A percentile compares a stretch with the other conserved stretches of the same genome.
Conservation (phyloP, 2,797 vertebrate species). For the Octomys mimax region DNA sequence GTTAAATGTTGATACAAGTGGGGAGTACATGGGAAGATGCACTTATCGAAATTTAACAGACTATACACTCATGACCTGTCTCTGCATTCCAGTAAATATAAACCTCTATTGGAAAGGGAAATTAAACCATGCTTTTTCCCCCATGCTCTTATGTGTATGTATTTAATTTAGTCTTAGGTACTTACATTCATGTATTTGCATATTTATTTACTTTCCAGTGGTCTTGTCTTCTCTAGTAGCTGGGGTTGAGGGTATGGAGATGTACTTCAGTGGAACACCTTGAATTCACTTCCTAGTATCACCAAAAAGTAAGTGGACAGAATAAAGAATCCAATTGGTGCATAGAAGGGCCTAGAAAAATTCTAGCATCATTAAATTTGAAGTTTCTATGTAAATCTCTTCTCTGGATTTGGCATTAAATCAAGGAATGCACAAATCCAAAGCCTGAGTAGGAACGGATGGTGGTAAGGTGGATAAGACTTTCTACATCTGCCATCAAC, state of each 20-base stretch:
- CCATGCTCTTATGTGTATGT: neutral
- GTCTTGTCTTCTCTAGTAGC: neutral
- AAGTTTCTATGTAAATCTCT: neutral
- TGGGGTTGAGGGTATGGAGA: neutral
- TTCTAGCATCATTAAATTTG: neutral
- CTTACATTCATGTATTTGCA: neutral
- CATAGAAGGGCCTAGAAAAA: neutral
- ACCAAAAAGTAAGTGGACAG: neutral
- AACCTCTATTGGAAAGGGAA: slow-evolving; percentile 31
- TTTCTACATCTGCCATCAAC: slow-evolving; percentile 7
- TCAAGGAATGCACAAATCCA: neutral
- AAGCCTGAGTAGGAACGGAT: neutral
- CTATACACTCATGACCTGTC: neutral
- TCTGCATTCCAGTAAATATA: slow-evolving; percentile 11
- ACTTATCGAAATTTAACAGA: neutral
- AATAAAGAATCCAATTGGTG: neutral
- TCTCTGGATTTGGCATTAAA: neutral
- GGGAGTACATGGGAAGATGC: neutral
- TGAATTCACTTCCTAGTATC: neutral
- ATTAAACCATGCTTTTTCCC: neutral
- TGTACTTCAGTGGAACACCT: neutral
- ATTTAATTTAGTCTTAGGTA: slow-evolving; percentile 36
- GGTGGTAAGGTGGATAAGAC: neutral
- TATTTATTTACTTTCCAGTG: neutral
- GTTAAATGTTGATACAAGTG: neutral